A percentile compares a stretch with the other conserved stretches of the same genome.
Conservation (phyloP, 1,140 invertebrate genomes). For the Pachypeltis micranthus region DNA sequence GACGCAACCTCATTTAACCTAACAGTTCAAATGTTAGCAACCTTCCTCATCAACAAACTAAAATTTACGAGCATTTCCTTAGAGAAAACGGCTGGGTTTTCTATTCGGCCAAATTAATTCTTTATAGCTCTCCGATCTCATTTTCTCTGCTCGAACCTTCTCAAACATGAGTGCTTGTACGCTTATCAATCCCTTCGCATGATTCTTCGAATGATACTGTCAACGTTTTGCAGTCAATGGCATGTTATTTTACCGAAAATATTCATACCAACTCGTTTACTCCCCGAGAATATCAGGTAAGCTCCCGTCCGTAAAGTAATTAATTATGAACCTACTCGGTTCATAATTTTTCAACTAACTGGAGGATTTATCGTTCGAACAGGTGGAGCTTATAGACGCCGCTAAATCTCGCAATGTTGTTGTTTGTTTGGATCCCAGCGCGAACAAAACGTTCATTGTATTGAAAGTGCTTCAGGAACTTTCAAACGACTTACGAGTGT, state of each 20-base stretch:
- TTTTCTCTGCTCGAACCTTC: too few species aligned
- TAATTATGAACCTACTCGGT: background rate
- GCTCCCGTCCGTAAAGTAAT: conserved; percentile 22
- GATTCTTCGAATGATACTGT: too few species aligned
- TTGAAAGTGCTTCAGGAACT: conserved; percentile 75
- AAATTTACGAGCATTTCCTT: too few species aligned
- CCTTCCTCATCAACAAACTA: too few species aligned
- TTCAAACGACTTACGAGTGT: conserved; percentile 41
- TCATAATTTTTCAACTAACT: background rate
- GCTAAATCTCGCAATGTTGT: conserved; percentile 71
- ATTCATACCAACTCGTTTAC: conserved; percentile 57
- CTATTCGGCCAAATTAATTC: too few species aligned
- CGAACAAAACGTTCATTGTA: conserved; percentile 78
- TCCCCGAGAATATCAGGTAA: conserved; percentile 58
- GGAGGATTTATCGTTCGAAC: background rate
- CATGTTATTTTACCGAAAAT: conserved; percentile 48
- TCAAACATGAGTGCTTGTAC: too few species aligned
- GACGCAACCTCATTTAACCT: too few species aligned
- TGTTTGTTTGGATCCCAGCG: conserved; percentile 65
- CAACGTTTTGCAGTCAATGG: conserved; percentile 37
- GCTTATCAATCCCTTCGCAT: too few species aligned
- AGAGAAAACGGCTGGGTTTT: too few species aligned
- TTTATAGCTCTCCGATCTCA: too few species aligned
- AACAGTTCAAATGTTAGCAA: too few species aligned
- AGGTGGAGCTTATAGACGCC: conserved; percentile 69